Evolutionary conservation across 2,797 vertebrate genomes (phyloP).

Genomic region (Champsocephalus gunnari): DNA sequence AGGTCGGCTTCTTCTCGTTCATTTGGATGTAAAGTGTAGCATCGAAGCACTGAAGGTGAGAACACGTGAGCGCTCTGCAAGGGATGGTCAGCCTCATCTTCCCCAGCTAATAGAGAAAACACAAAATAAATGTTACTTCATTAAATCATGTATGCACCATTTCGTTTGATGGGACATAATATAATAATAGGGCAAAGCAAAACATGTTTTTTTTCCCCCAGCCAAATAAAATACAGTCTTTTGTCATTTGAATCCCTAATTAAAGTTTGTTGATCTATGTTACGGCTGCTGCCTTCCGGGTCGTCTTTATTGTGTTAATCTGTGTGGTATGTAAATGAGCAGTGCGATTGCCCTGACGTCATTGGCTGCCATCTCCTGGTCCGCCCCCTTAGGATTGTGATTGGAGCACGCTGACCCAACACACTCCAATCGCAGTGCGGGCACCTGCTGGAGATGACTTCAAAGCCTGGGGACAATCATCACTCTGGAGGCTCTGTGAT

Average conservation of each 20-base stretch:
- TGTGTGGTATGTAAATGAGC: too few species aligned
- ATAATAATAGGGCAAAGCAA: not conserved
- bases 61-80: slow-evolving; percentile 94
- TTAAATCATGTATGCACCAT: not conserved
- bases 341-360: too few species aligned
- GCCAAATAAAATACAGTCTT: not conserved
- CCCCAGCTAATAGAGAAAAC: slow-evolving; percentile 86
- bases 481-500: too few species aligned
- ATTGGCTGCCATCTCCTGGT: too few species aligned
- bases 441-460: too few species aligned
- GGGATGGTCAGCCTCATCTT: slow-evolving; percentile 98
- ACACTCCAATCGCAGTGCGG: too few species aligned
- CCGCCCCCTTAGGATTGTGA: too few species aligned
- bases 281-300: too few species aligned
- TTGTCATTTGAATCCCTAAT: not conserved
- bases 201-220: not conserved
- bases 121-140: not conserved
- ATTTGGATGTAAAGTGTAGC: slow-evolving; percentile 99
- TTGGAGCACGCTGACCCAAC: too few species aligned
- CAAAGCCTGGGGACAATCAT: too few species aligned
- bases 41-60: slow-evolving; percentile 98
- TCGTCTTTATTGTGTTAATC: too few species aligned
- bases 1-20: slow-evolving; percentile 99
- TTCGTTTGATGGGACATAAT: not conserved
- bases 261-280: not conserved